Evolutionary conservation across 2,113 vertebrate species (phyloP).

Genomic region (Cavia porcellus): DNA sequence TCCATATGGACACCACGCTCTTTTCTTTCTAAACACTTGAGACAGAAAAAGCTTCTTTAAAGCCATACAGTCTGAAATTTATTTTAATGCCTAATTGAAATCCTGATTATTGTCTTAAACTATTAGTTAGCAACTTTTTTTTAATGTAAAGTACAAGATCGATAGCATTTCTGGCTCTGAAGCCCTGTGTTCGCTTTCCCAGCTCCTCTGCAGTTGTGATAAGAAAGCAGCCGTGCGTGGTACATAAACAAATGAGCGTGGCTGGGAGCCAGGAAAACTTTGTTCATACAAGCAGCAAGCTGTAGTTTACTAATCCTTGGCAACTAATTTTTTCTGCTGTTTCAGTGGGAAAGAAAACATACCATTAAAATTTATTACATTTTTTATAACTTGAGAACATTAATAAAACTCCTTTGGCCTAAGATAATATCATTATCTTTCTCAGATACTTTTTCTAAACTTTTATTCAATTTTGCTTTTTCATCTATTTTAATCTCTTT

Average conservation of each 20-base stretch:
- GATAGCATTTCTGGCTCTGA: background rate
- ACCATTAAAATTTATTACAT: background rate
- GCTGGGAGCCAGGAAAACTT: background rate
- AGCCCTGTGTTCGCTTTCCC: background rate
- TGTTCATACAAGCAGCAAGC: background rate
- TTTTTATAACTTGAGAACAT: background rate
- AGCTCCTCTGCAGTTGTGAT: background rate
- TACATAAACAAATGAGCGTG: background rate
- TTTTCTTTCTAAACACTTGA: slow-evolving; percentile 34
- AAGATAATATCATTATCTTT: background rate
- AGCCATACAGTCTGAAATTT: slow-evolving; percentile 31
- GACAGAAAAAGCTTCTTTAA: slow-evolving; percentile 32
- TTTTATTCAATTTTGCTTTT: slow-evolving; percentile 16
- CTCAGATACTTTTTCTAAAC: background rate
- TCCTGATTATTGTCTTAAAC: slow-evolving; percentile 21
- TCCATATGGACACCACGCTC: background rate
- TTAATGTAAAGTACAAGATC: background rate
- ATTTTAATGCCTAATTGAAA: slow-evolving; percentile 41
- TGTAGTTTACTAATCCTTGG: background rate
- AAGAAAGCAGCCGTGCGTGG: background rate
- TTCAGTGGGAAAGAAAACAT: background rate
- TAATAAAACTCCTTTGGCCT: background rate
- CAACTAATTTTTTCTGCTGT: background rate
- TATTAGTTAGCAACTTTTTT: background rate
- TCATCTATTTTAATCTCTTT: slow-evolving; percentile 14